Percentiles rank a stretch among this genome's conserved stretches.
These are phyloP conservation scores for Paracentrotus lividus DNA, from an alignment of 53 echinoderm and acorn worm genomes.

Conservation along the genomic window DNA sequence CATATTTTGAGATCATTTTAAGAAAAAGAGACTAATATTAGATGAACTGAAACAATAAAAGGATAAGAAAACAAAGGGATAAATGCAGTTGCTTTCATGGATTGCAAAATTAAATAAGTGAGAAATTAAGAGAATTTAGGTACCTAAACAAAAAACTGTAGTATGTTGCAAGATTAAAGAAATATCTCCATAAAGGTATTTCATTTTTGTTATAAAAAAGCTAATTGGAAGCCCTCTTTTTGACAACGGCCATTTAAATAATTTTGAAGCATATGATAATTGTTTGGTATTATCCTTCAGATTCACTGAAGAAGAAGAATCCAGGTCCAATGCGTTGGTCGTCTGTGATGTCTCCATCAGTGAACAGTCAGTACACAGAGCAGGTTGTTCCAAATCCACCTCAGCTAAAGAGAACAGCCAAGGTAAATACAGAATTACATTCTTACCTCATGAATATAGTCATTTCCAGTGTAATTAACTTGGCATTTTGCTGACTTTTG, in stretches of 20 bases:
- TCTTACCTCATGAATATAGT: too few relatives aligned
- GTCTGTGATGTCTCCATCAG: conserved; percentile 43
- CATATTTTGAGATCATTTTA: too few relatives aligned
- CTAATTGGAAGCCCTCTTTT: too few relatives aligned
- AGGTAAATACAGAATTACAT: not conserved
- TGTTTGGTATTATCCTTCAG: not conserved
- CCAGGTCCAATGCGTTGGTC: conserved; percentile 45
- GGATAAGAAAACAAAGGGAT: not conserved
- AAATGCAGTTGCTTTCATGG: not conserved
- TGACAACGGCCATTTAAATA: not conserved
- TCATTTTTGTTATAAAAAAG: too few relatives aligned
- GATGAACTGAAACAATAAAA: not conserved
- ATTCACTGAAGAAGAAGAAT: conserved; percentile 21
- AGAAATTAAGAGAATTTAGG: not conserved
- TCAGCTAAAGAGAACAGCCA: not conserved
- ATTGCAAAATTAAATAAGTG: not conserved
- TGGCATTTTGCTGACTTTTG: too few relatives aligned
- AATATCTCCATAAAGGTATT: not conserved
- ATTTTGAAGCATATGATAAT: not conserved
- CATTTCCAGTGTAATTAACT: too few relatives aligned
- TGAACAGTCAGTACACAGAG: conserved; percentile 15
- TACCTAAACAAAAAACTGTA: not conserved
- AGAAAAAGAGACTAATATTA: not conserved
- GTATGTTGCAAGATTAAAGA: not conserved
- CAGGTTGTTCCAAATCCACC: conserved; percentile 53